Base-by-base conservation (phyloP, 2,888 invertebrate species). In the Apodemia hepburni region DNA sequence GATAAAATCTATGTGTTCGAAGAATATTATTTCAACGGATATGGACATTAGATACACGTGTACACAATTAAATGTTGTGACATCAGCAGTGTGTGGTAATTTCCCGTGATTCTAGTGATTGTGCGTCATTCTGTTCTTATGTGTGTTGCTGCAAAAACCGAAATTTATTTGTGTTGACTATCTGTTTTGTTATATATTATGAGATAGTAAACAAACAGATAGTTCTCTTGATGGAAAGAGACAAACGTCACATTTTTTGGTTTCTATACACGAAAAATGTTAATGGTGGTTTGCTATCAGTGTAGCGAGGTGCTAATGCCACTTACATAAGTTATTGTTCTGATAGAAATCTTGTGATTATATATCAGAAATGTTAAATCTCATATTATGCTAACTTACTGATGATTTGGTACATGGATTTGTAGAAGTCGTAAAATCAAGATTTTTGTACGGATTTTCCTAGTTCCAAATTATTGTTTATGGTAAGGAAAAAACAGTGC, bases 81-180 rank as follows among this genome's bases (percentile, higher is more conserved):
- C 67, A 66, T 67, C 67, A 66, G 27, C 45, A 27, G 17, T 58
- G 61, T 59, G 42, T 54, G 59, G 66, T 66, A 63, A 66, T 66
- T 68, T 61, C 67, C 64, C 65, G 57, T 33, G 59, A 51, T 51
- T 59, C 61, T 61, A 49, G 45, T 62, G 12, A 59, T 22, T 11
- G 42, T 64, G 65, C 65, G 61, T 65, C 65, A 67, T 61, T 33
- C 60, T 38, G 15, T 17, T 58, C 29, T 54, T 22, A 35, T 42
- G 35, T 57, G 15, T 22, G 2, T 57, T 15, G 54, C 27, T 27
- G 29, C 27, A 57, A 57, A 57, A 54, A 51, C 22, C 12, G 22
- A 51, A 57, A 57, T 57, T 27, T 8, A 29, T 57, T 57, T 57
- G 8, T 4, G 22, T 22, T 38, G 1, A 17, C 2, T 47, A 2